These are phyloP conservation scores for Calyptomena viridis DNA, from an alignment of 2,113 vertebrate species.

Conservation along the genomic window DNA sequence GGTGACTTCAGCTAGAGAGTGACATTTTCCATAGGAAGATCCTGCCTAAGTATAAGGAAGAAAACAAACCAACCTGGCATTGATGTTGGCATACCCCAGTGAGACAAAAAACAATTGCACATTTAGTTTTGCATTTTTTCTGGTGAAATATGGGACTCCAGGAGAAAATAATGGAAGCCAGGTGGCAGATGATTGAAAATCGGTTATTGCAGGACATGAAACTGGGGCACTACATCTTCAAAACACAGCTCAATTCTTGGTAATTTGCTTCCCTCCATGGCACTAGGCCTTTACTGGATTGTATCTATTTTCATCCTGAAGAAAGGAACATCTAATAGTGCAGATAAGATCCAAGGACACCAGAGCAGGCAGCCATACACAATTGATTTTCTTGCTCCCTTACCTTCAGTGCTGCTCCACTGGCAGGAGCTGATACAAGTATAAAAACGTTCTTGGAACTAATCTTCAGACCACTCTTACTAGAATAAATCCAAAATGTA, in stretches of 20 bases:
- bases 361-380: not conserved
- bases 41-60: not conserved
- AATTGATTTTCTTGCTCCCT: conserved; percentile 22
- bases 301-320: conserved; percentile 6
- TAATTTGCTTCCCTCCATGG: conserved; percentile 3
- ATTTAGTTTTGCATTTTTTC: not conserved
- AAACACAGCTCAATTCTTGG: not conserved
- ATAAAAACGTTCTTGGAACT: not conserved
- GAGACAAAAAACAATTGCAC: not conserved
- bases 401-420: not conserved
- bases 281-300: not conserved
- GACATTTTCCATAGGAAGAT: not conserved
- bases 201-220: not conserved
- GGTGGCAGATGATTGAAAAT: not conserved
- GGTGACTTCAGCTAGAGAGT: not conserved
- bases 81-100: not conserved
- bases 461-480: not conserved
- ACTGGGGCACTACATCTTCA: not conserved
- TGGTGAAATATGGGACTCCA: not conserved
- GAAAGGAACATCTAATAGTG: not conserved
- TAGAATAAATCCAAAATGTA: not conserved
- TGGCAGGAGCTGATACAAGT: not conserved
- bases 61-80: not conserved
- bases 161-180: not conserved
- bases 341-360: conserved; percentile 50